Conservation (phyloP, 2,113 vertebrate genomes). For the Ameiurus melas region DNA sequence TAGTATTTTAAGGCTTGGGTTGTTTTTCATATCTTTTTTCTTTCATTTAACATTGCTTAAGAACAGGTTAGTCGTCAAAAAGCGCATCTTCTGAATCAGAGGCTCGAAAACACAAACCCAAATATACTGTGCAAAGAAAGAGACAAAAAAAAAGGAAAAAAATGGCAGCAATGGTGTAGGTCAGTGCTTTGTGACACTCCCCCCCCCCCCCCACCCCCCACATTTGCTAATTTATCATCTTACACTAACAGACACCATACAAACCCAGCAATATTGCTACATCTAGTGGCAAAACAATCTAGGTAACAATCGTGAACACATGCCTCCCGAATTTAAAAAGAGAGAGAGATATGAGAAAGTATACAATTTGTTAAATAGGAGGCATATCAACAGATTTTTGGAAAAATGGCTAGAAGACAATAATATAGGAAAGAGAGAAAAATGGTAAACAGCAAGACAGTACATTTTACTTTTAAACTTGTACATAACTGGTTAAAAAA, state of each 20-base stretch:
- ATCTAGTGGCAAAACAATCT: conserved; percentile 66
- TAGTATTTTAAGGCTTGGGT: conserved; percentile 80
- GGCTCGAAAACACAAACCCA: conserved; percentile 65
- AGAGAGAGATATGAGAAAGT: conserved; percentile 41
- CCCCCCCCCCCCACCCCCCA: too few species aligned
- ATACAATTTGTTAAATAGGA: conserved; percentile 57
- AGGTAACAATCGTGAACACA: conserved; percentile 26
- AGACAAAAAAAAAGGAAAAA: conserved; percentile 8
- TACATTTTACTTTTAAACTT: conserved; percentile 45
- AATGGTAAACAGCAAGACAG: conserved; percentile 48
- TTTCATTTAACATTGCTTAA: conserved; percentile 46
- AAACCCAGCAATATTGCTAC: conserved; percentile 64
- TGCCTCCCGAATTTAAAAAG: neutral
- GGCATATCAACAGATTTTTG: conserved; percentile 8
- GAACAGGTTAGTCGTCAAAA: conserved; percentile 62
- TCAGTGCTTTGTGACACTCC: conserved; percentile 43
- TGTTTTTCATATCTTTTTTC: conserved; percentile 54
- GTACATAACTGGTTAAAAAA: conserved; percentile 27
- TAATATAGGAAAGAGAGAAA: conserved; percentile 12
- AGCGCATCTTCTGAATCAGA: conserved; percentile 67
- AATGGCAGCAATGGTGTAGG: conserved; percentile 37
- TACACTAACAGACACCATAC: conserved; percentile 31
- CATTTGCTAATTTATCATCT: conserved; percentile 9
- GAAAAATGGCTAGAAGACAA: neutral
- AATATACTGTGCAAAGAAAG: conserved; percentile 75